Conservation (phyloP, 2,888 invertebrate genomes). For the Scaptodrosophila latifasciaeformis region DNA sequence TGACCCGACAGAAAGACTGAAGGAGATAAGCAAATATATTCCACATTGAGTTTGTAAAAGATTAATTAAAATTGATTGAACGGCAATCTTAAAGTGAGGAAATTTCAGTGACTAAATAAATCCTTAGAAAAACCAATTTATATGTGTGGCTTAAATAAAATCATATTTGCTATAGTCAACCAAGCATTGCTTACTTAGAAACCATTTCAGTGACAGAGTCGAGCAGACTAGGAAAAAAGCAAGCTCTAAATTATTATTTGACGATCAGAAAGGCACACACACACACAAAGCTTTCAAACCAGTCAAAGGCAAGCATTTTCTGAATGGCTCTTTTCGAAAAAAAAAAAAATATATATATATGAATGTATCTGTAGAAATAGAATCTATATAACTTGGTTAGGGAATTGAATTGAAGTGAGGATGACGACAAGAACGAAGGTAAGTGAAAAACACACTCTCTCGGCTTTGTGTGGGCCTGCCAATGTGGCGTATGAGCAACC, state of each 20-base stretch:
- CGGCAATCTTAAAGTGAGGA: no score
- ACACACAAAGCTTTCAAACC: not conserved
- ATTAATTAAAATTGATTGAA: conserved; percentile 35
- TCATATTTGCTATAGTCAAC: conserved; percentile 23
- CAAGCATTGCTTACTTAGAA: not conserved
- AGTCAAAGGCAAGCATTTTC: not conserved
- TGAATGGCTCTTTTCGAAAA: no score
- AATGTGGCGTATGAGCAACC: conserved; percentile 37
- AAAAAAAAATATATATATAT: conserved; percentile 11
- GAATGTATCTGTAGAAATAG: conserved; percentile 1
- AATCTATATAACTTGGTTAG: not conserved
- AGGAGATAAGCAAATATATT: not conserved
- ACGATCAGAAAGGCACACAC: conserved; percentile 24
- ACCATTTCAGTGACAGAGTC: not conserved
- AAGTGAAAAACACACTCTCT: conserved; percentile 18
- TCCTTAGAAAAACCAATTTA: conserved; percentile 36
- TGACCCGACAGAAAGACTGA: not conserved
- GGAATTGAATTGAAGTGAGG: conserved; percentile 40
- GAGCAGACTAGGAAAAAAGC: not conserved
- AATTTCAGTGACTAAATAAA: conserved; percentile 20
- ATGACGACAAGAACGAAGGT: conserved; percentile 3
- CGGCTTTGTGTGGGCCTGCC: conserved; percentile 11
- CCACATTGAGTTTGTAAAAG: no score
- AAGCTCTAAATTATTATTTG: conserved; percentile 29
- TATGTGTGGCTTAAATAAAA: conserved; percentile 50